Percentiles rank a stretch among this genome's conserved stretches.
Conservation (phyloP, 2,888 invertebrate species). For the Entomobrya multifasciata region DNA sequence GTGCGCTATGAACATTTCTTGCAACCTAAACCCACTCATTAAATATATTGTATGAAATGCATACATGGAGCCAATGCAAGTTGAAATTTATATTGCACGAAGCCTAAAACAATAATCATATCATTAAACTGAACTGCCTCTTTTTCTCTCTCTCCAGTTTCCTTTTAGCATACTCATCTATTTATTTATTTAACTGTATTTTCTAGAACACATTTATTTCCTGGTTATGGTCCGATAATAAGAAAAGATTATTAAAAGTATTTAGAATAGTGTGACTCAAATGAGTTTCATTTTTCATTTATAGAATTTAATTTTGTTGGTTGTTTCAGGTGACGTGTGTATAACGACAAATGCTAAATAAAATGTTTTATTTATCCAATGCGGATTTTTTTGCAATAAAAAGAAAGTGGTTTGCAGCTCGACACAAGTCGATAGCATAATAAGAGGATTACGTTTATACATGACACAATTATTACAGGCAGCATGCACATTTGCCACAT, state of each 20-base stretch:
- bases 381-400: slow-evolving; percentile 12
- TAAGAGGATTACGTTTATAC: background rate
- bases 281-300: too few species aligned
- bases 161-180: background rate
- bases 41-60: too few species aligned
- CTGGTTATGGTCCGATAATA: background rate
- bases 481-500: background rate
- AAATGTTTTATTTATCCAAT: background rate
- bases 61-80: too few species aligned
- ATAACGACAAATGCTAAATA: background rate
- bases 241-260: background rate
- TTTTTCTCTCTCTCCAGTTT: slow-evolving; percentile 13
- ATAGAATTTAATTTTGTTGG: too few species aligned
- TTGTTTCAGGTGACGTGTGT: too few species aligned
- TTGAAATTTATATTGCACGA: too few species aligned
- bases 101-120: slow-evolving; percentile 58
- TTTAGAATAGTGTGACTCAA: too few species aligned
- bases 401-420: background rate
- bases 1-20: background rate
- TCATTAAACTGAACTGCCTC: slow-evolving; percentile 56
- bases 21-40: too few species aligned
- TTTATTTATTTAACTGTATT: slow-evolving; percentile 43
- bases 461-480: background rate
- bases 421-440: background rate
- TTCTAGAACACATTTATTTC: slow-evolving; percentile 24